These are phyloP conservation scores for Pterostichus madidus DNA, from an alignment of 2,888 invertebrate genomes.

Conservation along the genomic window DNA sequence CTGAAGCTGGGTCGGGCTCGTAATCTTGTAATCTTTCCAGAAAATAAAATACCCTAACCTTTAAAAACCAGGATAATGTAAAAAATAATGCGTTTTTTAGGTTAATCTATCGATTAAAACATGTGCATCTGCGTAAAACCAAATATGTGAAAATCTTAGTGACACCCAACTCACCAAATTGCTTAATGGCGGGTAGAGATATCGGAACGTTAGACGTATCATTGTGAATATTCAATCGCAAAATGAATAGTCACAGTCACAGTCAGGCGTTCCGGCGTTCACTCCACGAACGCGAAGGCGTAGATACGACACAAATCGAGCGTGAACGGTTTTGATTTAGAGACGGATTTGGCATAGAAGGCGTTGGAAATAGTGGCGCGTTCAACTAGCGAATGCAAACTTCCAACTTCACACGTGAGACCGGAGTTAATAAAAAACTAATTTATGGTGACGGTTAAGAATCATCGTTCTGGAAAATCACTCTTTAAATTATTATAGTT, in stretches of 20 bases:
- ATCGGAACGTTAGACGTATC: slow-evolving; percentile 20
- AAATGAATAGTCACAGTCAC: slow-evolving; percentile 32
- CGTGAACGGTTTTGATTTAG: slow-evolving; percentile 28
- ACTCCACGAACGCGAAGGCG: not conserved
- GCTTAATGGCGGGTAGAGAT: slow-evolving; percentile 44
- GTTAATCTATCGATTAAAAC: slow-evolving; percentile 7
- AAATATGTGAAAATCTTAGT: slow-evolving; percentile 13
- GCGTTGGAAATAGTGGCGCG: slow-evolving; percentile 19
- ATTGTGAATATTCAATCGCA: slow-evolving; percentile 28
- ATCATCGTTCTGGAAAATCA: not conserved
- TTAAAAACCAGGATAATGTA: not conserved
- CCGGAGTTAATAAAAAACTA: not conserved
- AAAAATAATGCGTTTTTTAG: slow-evolving; percentile 11
- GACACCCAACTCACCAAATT: not conserved
- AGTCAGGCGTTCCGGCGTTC: slow-evolving; percentile 11
- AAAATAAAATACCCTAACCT: not conserved
- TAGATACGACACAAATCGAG: slow-evolving; percentile 27
- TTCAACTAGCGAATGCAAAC: not conserved
- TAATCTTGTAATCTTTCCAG: slow-evolving; percentile 8
- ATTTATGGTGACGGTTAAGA: not conserved
- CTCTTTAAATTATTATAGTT: slow-evolving; percentile 5
- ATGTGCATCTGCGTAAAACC: not conserved
- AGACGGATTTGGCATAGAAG: slow-evolving; percentile 4
- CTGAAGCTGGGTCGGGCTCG: too few relatives aligned
- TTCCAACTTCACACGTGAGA: slow-evolving; percentile 2